Evolutionary conservation across 1,140 invertebrate species (phyloP).

Genomic region (Drosophila equinoxialis): DNA sequence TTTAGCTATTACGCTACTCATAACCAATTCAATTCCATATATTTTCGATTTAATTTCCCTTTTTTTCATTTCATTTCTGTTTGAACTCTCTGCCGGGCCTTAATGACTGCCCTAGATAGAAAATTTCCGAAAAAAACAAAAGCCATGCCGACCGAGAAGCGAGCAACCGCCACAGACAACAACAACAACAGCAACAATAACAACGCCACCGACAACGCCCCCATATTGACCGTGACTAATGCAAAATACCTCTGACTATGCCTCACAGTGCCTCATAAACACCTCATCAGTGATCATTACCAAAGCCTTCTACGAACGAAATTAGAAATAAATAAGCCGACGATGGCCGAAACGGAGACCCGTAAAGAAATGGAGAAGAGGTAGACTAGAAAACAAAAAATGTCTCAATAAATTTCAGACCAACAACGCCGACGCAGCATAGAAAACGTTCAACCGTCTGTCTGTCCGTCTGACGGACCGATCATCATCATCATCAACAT

Average conservation of each 20-base stretch:
- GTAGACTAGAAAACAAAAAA: slow-evolving; percentile 32
- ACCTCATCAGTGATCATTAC: slow-evolving; percentile 79
- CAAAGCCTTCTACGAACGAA: slow-evolving; percentile 66
- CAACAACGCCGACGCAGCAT: slow-evolving; percentile 30
- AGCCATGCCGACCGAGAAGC: slow-evolving; percentile 31
- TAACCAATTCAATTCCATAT: slow-evolving; percentile 50
- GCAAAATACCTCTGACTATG: slow-evolving; percentile 62
- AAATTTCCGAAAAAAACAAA: slow-evolving; percentile 30
- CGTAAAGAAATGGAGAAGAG: slow-evolving; percentile 3
- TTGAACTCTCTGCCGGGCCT: slow-evolving; percentile 37
- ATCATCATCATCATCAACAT: not conserved
- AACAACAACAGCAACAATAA: slow-evolving; percentile 54
- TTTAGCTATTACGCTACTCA: slow-evolving; percentile 4
- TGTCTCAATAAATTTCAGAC: slow-evolving; percentile 68
- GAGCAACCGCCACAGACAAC: slow-evolving; percentile 28
- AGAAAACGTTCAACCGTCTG: not conserved
- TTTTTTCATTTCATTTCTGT: not conserved
- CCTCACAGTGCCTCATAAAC: slow-evolving; percentile 59
- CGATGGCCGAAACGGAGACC: slow-evolving; percentile 2
- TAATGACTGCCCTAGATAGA: slow-evolving; percentile 67
- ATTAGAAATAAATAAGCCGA: slow-evolving; percentile 66
- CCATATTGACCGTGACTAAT: slow-evolving; percentile 67
- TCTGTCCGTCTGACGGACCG: not conserved
- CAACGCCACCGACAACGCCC: slow-evolving; percentile 24
- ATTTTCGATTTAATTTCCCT: slow-evolving; percentile 58